phyloP scores from a whole-genome alignment of 1,140 invertebrate species.

The Diachasmimorpha longicaudata region DNA sequence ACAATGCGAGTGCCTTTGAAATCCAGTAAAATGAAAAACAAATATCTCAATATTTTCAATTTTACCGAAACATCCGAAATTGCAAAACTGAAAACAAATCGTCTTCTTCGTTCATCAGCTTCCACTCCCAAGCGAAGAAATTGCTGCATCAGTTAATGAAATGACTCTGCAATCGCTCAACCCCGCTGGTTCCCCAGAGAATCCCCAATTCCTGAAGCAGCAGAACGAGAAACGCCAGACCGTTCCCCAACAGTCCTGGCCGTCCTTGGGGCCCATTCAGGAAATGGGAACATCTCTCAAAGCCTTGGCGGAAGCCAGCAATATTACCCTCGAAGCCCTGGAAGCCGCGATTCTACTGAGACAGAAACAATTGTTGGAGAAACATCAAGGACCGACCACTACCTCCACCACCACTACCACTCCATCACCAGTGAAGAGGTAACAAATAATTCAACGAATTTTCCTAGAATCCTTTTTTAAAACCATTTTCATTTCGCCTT shows the following conservation, averaged over 20 bases:
- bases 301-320: constrained; percentile 69
- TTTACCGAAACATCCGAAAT: too few relatives aligned
- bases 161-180: constrained; percentile 52
- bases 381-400: constrained; percentile 60
- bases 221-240: constrained; percentile 40
- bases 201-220: constrained; percentile 35
- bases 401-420: constrained; percentile 54
- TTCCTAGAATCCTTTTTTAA: too few relatives aligned
- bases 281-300: constrained; percentile 64
- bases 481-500: too few relatives aligned
- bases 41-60: too few relatives aligned
- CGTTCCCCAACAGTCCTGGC: constrained; percentile 36
- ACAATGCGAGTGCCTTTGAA: too few relatives aligned
- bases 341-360: constrained; percentile 73
- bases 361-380: constrained; percentile 72
- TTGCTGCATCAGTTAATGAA: constrained; percentile 46
- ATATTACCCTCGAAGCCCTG: constrained; percentile 76
- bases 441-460: background rate
- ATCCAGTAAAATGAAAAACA: too few relatives aligned
- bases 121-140: constrained; percentile 49
- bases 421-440: constrained; percentile 46
- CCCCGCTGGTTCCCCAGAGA: constrained; percentile 34
- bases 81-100: too few relatives aligned
- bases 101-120: constrained; percentile 36
- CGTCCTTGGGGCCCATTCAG: constrained; percentile 55